phyloP scores from a whole-genome alignment of 92 coral and sea anemone species.

The Umimayanthus chanpuru region DNA sequence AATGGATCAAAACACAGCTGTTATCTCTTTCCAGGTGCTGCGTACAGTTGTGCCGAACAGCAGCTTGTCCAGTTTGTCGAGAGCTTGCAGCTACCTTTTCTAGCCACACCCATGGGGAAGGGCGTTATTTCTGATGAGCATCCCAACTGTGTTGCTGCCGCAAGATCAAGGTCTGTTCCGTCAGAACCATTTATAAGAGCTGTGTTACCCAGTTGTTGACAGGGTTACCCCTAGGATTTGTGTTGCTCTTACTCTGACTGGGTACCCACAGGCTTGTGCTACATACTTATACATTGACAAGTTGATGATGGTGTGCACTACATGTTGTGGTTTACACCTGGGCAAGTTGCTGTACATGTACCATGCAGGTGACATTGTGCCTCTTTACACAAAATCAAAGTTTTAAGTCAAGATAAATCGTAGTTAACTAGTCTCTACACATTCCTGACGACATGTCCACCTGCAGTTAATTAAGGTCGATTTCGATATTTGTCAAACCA shows the following conservation, averaged over 20 bases:
- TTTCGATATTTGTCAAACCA: too few species aligned
- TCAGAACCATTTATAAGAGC: neutral
- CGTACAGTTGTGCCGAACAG: conserved; percentile 83
- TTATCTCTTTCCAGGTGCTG: conserved; percentile 70
- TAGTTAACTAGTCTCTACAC: too few species aligned
- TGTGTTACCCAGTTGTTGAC: neutral
- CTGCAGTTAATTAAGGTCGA: too few species aligned
- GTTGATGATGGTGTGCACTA: too few species aligned
- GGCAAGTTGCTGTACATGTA: too few species aligned
- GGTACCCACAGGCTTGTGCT: too few species aligned
- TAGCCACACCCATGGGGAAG: conserved; percentile 99
- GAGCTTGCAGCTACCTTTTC: conserved; percentile 78
- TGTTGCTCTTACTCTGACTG: neutral
- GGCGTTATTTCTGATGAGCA: conserved; percentile 97
- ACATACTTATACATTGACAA: too few species aligned
- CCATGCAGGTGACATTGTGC: too few species aligned
- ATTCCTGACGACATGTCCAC: too few species aligned
- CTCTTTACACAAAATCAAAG: too few species aligned
- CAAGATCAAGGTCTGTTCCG: conserved; percentile 4
- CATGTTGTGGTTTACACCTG: too few species aligned
- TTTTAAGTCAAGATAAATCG: too few species aligned
- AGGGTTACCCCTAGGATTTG: neutral
- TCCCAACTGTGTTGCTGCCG: conserved; percentile 46
- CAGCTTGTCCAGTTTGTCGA: conserved; percentile 73
- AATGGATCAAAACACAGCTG: neutral